Conservation (phyloP, 2,113 vertebrate genomes). For the Narcine bancroftii region DNA sequence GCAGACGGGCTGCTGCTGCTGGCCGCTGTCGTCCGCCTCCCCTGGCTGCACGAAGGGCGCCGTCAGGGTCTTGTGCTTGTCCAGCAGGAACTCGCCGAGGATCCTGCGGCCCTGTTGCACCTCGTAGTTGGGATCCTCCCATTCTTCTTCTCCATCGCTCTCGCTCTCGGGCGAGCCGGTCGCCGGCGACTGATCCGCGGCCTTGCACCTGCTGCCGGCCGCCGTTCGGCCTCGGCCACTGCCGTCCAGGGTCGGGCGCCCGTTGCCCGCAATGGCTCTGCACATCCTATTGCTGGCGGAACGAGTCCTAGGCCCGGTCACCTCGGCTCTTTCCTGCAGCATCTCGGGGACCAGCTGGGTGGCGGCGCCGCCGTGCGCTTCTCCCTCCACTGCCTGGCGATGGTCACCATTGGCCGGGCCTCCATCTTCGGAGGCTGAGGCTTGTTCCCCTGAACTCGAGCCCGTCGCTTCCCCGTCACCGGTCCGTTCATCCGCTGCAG, state of each 20-base stretch:
- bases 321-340: neutral
- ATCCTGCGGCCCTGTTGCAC: conserved; percentile 82
- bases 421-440: neutral
- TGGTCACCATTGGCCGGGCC: neutral
- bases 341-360: neutral
- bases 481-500: neutral
- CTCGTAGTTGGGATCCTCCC: conserved; percentile 70
- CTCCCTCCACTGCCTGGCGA: neutral
- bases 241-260: neutral
- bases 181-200: neutral
- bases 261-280: neutral
- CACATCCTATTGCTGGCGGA: neutral
- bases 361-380: neutral
- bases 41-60: conserved; percentile 60
- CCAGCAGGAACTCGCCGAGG: conserved; percentile 74
- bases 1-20: conserved; percentile 52
- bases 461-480: neutral
- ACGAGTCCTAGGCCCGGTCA: neutral
- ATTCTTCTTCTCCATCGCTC: conserved; percentile 39
- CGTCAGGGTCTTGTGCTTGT: conserved; percentile 76
- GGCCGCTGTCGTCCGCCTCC: neutral
- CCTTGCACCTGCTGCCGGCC: neutral
- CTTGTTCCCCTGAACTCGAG: neutral
- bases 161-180: neutral
- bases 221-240: neutral